Conservation (phyloP, 2,888 invertebrate genomes). For the Synergus japonicus region DNA sequence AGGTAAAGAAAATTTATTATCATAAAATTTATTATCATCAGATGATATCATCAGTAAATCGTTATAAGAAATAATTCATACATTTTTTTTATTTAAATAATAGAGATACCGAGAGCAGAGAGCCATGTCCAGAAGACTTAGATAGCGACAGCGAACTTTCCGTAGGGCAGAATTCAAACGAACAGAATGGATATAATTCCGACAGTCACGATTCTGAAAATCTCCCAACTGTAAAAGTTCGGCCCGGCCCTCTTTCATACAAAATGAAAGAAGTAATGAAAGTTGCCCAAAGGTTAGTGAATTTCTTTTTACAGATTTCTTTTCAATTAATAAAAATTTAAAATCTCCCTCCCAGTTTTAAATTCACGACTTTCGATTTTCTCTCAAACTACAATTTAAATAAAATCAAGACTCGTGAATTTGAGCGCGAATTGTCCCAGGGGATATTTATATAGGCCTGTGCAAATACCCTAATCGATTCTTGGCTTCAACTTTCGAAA, state of each 20-base stretch:
- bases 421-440: not conserved
- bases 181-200: slow-evolving; percentile 39
- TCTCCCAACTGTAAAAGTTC: slow-evolving; percentile 46
- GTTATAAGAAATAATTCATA: not conserved
- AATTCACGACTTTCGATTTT: not conserved
- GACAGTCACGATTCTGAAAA: slow-evolving; percentile 32
- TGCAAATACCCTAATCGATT: slow-evolving; percentile 33
- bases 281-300: slow-evolving; percentile 35
- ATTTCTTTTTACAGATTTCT: not conserved
- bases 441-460: slow-evolving; percentile 27
- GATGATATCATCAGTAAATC: not conserved
- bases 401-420: not conserved
- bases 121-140: slow-evolving; percentile 16
- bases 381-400: not conserved
- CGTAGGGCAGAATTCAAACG: slow-evolving; percentile 64
- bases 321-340: not conserved
- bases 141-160: slow-evolving; percentile 71
- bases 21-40: not conserved
- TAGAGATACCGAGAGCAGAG: slow-evolving; percentile 1
- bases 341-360: not conserved
- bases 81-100: slow-evolving; percentile 5
- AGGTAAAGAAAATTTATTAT: not conserved
- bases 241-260: slow-evolving; percentile 69
- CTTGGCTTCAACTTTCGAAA: slow-evolving; percentile 26
- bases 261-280: slow-evolving; percentile 60